phyloP scores from a whole-genome alignment of 2,888 invertebrate genomes.

The Cordylochernes scorpioides region DNA sequence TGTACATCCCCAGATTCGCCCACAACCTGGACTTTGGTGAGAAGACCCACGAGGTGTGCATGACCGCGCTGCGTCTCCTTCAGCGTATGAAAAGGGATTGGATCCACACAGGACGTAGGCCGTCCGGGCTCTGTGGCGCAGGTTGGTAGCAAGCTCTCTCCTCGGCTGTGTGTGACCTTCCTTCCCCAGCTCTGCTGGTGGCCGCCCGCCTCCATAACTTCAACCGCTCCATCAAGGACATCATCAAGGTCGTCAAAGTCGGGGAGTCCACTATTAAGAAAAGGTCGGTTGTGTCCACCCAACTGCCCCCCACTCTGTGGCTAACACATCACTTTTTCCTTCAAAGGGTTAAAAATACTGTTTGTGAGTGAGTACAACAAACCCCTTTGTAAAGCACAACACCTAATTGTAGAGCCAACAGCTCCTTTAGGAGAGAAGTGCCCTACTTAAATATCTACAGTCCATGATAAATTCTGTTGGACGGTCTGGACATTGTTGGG shows the following conservation, averaged over 20 bases:
- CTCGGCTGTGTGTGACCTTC: no score
- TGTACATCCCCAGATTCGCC: slow-evolving; percentile 82
- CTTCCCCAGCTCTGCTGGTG: slow-evolving; percentile 51
- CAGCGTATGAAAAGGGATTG: slow-evolving; percentile 95
- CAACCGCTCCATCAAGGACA: slow-evolving; percentile 52
- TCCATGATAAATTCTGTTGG: no score
- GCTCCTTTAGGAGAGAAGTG: no score
- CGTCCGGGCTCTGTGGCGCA: slow-evolving; percentile 91
- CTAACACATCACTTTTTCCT: no score
- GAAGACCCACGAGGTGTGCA: slow-evolving; percentile 77
- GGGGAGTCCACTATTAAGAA: slow-evolving; percentile 77
- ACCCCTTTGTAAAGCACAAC: no score
- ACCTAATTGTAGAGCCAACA: no score
- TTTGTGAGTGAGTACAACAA: no score
- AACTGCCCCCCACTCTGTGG: no score
- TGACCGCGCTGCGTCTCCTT: slow-evolving; percentile 73
- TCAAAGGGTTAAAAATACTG: no score
- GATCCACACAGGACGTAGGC: slow-evolving; percentile 78
- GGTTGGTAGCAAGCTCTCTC: no score
- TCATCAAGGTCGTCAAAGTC: slow-evolving; percentile 79
- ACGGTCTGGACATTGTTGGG: no score
- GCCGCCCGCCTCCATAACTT: slow-evolving; percentile 79
- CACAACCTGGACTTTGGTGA: slow-evolving; percentile 68
- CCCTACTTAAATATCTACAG: no score
- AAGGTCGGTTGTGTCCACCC: slow-evolving; percentile 28